Evolutionary conservation across 2,113 vertebrate genomes (phyloP).

Genomic region (Garra rufa): DNA sequence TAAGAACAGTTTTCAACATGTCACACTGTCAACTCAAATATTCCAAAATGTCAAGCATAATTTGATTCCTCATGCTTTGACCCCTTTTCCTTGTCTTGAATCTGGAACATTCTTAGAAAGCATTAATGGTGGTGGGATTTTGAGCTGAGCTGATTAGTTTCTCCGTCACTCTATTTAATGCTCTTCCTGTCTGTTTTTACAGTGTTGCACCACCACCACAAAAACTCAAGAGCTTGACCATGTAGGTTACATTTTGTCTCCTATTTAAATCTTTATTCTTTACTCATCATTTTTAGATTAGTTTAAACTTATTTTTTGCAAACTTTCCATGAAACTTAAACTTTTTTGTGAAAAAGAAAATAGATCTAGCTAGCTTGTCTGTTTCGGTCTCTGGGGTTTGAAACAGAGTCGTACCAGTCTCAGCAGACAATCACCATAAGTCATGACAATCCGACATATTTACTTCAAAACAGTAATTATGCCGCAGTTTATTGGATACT

Average conservation of each 20-base stretch:
- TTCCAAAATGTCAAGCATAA: background rate
- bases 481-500: background rate
- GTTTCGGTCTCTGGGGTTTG: no score
- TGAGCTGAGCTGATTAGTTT: background rate
- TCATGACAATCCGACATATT: background rate
- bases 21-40: background rate
- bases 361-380: background rate
- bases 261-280: background rate
- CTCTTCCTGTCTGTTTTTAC: constrained; percentile 80
- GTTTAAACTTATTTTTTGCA: background rate
- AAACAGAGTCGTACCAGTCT: background rate
- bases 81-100: background rate
- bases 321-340: background rate
- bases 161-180: constrained; percentile 64
- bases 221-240: constrained; percentile 82
- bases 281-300: background rate
- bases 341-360: background rate
- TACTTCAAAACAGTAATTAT: background rate
- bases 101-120: background rate
- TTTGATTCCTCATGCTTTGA: background rate
- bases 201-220: constrained; percentile 79
- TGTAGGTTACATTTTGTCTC: constrained; percentile 81
- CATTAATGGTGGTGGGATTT: constrained; percentile 31
- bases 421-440: background rate
- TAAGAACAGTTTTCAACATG: background rate